These are phyloP conservation scores for Lathronympha strigana DNA, from an alignment of 2,888 invertebrate species.

Conservation along the genomic window DNA sequence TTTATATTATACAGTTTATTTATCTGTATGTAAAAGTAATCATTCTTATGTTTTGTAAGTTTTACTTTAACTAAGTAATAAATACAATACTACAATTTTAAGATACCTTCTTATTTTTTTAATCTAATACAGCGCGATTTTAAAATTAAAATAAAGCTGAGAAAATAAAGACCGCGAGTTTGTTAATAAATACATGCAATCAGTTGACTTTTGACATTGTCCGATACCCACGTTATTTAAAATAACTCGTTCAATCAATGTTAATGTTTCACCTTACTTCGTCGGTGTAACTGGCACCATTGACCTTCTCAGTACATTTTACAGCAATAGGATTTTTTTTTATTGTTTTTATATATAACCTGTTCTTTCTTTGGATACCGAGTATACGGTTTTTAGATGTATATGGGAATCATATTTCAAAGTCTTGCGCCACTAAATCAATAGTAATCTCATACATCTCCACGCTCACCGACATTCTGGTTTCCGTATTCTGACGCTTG, in stretches of 20 bases:
- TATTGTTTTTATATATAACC: neutral
- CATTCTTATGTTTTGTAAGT: no score
- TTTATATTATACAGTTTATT: no score
- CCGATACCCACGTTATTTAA: neutral
- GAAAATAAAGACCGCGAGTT: no score
- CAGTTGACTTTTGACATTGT: neutral
- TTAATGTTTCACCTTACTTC: neutral
- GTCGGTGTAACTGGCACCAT: neutral
- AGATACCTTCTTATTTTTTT: no score
- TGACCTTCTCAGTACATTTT: neutral
- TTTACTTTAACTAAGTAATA: no score
- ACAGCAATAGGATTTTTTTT: neutral
- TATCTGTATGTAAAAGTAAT: no score
- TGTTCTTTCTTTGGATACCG: neutral
- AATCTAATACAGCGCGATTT: neutral
- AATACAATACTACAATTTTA: no score
- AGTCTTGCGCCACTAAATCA: conserved; percentile 63
- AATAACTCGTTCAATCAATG: neutral
- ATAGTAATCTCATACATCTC: conserved; percentile 70
- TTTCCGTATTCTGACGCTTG: conserved; percentile 62
- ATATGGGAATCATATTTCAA: conserved; percentile 63
- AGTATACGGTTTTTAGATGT: conserved; percentile 10
- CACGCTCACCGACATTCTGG: conserved; percentile 56
- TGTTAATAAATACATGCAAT: neutral
- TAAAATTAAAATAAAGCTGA: neutral